Percentiles rank a stretch among this genome's conserved stretches.
phyloP scores from a whole-genome alignment of 1,140 invertebrate species.

The Papilio polyxenes region DNA sequence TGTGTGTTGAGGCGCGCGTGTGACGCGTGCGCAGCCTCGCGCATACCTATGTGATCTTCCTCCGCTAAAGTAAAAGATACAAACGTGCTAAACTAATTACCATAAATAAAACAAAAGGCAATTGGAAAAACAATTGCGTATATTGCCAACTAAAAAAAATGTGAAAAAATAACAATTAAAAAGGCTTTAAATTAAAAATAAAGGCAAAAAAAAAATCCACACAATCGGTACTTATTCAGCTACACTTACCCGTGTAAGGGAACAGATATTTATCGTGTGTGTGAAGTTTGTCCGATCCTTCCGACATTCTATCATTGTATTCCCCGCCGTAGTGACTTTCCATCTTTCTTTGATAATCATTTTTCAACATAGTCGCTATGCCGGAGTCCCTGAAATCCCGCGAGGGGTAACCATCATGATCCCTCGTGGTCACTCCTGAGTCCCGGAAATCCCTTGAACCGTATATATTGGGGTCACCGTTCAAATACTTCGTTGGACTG shows the following conservation, averaged over 20 bases:
- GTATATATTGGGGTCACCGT: constrained; percentile 68
- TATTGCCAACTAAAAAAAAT: constrained; percentile 1
- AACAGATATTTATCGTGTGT: constrained; percentile 89
- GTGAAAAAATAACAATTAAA: constrained; percentile 39
- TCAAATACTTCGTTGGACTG: constrained; percentile 77
- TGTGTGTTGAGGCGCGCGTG: constrained; percentile 55
- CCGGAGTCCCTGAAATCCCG: constrained; percentile 82
- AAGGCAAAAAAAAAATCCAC: constrained; percentile 40
- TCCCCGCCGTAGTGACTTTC: constrained; percentile 79
- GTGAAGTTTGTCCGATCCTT: constrained; percentile 87
- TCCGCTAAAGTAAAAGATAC: constrained; percentile 78
- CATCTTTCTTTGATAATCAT: constrained; percentile 79
- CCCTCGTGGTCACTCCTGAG: constrained; percentile 61
- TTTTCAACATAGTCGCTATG: constrained; percentile 77
- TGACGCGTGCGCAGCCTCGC: constrained; percentile 60
- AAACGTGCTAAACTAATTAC: constrained; percentile 52
- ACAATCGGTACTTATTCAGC: constrained; percentile 34
- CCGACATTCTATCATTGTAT: constrained; percentile 83
- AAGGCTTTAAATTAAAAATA: constrained; percentile 34
- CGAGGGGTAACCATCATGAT: constrained; percentile 81
- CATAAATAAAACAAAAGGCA: constrained; percentile 46
- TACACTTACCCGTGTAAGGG: constrained; percentile 83
- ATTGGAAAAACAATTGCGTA: not conserved
- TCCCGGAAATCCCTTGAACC: constrained; percentile 71
- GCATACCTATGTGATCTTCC: constrained; percentile 80